Evolutionary conservation across 2,888 invertebrate species (phyloP), one percentile per base, ranked within the genome.

Genomic region (Steromphala cineraria): DNA sequence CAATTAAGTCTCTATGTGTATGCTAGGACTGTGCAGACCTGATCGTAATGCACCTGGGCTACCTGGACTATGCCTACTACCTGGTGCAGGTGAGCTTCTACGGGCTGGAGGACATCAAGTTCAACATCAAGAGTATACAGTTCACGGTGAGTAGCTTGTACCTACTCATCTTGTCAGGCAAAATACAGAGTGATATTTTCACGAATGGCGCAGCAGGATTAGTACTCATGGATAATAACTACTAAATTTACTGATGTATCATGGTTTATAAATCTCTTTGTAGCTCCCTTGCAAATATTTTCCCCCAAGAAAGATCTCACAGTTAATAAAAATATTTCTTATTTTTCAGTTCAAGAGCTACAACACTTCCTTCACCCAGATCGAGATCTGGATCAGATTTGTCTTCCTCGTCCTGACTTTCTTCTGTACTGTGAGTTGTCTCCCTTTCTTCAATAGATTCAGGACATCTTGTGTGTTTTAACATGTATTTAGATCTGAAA

Each of bases 341-440:
- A 82, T 87, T 78, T 95, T 95, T 82, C 95, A 98, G 98, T 98
- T 98, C 93, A 98, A 98, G 94, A 98, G 97, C 2, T 99, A 98
- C 94, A 98, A 98, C 94, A 97, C 98, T 74, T 96, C 96, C 13
- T 99, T 98, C 92, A 98, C 98, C 46, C 98, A 98, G 94, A 96
- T 99, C 92, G 98, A 99, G 94, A 97, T 99, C 84, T 99, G 98
- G 98, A 98, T 99, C 93, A 95, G 99, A 87, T 97, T 98, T 92
- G 96, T 98, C 90, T 99, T 98, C 94, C 94, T 98, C 77, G 94
- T 98, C 62, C 95, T 96, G 56, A 96, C 98, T 0, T 98, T 99
- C 93, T 94, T 96, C 81, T 96, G 97, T 53, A 96, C 97, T 88
- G 98, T 98, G 95, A 96, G 96, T 95, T 46, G 46, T 46, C 46